A percentile compares a stretch with the other conserved stretches of the same genome.
phyloP scores from a whole-genome alignment of 2,113 vertebrate species.

The Onychorhynchus coronatus region DNA sequence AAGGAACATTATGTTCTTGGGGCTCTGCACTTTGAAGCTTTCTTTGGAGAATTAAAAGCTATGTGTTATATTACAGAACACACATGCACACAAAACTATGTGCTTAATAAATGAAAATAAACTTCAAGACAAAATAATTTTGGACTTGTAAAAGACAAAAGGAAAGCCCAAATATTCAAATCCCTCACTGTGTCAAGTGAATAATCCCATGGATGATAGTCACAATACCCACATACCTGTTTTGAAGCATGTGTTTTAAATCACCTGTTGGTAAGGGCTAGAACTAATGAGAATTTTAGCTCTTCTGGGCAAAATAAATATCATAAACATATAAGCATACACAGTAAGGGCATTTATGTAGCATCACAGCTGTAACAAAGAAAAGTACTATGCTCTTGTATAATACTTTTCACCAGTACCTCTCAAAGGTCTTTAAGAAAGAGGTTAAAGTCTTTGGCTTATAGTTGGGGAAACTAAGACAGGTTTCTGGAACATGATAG shows the following conservation, averaged over 20 bases:
- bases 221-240: background rate
- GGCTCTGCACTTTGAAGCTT: background rate
- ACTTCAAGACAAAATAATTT: background rate
- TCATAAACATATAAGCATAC: background rate
- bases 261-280: background rate
- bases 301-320: background rate
- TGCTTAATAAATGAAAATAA: background rate
- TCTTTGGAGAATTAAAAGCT: background rate
- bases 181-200: fast-evolving
- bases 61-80: background rate
- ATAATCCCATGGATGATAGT: background rate
- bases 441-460: background rate
- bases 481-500: background rate
- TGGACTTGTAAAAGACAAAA: background rate
- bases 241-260: background rate
- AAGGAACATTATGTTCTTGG: background rate
- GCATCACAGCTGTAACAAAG: background rate
- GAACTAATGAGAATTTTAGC: background rate
- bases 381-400: background rate
- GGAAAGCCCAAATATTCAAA: background rate
- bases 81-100: background rate
- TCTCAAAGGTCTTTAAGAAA: background rate
- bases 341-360: background rate
- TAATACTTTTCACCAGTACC: background rate
- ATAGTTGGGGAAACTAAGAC: background rate